phyloP scores from a whole-genome alignment of 2,797 vertebrate species.

The Trematomus bernacchii region DNA sequence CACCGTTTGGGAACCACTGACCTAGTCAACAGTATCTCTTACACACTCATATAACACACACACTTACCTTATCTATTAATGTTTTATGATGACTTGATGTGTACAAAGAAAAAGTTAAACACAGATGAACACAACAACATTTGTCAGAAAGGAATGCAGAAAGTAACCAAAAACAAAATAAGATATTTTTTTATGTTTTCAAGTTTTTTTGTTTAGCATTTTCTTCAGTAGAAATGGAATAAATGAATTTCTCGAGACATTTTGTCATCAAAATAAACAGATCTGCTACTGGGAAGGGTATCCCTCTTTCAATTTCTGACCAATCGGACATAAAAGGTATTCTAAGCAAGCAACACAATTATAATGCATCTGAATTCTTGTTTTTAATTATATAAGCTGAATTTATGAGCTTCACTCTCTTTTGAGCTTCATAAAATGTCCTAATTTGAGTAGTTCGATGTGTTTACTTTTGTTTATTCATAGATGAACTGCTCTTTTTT shows the following conservation, averaged over 20 bases:
- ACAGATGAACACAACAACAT: not conserved
- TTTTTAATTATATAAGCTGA: no score
- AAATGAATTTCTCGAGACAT: no score
- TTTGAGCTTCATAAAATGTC: not conserved
- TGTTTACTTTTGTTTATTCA: not conserved
- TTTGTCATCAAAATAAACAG: no score
- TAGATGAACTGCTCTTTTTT: not conserved
- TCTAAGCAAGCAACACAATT: not conserved
- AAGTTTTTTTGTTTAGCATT: no score
- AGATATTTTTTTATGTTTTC: no score
- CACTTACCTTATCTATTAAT: not conserved
- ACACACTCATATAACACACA: conserved; percentile 4
- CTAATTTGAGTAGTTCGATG: not conserved
- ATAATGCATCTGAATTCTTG: not conserved
- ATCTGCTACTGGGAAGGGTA: no score
- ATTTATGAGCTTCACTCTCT: not conserved
- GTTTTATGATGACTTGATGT: conserved; percentile 6
- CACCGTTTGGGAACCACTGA: no score
- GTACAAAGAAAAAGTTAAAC: not conserved
- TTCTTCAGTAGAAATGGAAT: no score
- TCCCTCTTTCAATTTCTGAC: not conserved
- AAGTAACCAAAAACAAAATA: not conserved
- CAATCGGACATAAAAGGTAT: not conserved
- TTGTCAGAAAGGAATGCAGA: not conserved
- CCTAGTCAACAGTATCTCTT: conserved; percentile 16